phyloP scores from a whole-genome alignment of 2,113 vertebrate species.

The Typhlomys cinereus region DNA sequence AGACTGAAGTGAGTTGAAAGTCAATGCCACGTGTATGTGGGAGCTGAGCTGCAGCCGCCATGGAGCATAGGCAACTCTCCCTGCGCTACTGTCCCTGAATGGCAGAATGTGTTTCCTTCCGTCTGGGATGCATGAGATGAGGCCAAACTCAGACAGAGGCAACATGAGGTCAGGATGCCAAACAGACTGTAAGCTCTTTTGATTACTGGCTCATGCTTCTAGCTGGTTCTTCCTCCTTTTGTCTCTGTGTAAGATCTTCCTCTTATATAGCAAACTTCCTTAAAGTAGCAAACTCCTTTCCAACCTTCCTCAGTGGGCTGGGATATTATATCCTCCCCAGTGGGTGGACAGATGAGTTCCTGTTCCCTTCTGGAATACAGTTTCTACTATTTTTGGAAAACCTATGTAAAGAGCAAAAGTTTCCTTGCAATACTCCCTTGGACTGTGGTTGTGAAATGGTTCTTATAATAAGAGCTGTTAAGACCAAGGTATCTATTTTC shows the following conservation, averaged over 20 bases:
- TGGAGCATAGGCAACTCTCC: accelerated
- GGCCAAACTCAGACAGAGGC: not conserved
- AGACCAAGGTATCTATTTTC: slow-evolving; percentile 33
- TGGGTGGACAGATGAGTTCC: not conserved
- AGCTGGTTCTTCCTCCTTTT: not conserved
- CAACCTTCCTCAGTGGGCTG: not conserved
- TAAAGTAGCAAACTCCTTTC: no score
- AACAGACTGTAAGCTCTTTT: not conserved
- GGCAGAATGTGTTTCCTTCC: not conserved
- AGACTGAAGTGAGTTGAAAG: not conserved
- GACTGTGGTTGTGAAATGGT: not conserved
- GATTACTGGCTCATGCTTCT: not conserved
- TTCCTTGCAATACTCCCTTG: not conserved
- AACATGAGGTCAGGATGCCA: not conserved
- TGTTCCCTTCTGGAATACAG: not conserved
- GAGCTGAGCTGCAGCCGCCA: accelerated
- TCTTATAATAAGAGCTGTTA: not conserved
- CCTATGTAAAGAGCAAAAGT: not conserved
- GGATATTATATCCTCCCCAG: not conserved
- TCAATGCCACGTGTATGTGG: accelerated
- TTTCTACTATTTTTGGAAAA: slow-evolving; percentile 24
- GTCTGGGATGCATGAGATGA: not conserved
- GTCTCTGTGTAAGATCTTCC: not conserved
- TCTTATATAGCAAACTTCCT: not conserved
- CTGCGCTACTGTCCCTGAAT: accelerated